These are phyloP conservation scores for Caenorhabditis sp. DNA, from an alignment of 2,888 invertebrate species.

Conservation along the genomic window DNA sequence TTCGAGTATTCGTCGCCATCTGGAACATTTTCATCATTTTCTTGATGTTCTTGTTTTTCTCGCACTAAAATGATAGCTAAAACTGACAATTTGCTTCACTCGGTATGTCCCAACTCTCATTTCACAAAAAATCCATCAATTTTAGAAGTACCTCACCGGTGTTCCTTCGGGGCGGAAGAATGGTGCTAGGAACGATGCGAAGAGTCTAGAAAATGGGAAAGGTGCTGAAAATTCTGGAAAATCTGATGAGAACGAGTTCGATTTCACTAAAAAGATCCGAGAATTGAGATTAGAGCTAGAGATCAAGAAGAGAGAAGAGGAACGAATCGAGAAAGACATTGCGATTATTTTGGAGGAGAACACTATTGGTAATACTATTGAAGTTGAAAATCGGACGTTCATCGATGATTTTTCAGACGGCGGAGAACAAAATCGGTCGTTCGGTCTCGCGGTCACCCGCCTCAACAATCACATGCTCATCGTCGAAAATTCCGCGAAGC, in stretches of 20 bases:
- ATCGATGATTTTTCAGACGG: constrained; percentile 69
- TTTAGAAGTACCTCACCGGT: constrained; percentile 36
- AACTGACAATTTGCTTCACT: no score
- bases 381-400: no score
- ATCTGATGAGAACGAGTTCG: constrained; percentile 4
- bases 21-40: constrained; percentile 85
- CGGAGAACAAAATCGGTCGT: constrained; percentile 73
- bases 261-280: constrained; percentile 64
- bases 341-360: constrained; percentile 67
- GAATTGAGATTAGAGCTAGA: constrained; percentile 75
- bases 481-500: constrained; percentile 89
- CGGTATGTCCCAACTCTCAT: no score
- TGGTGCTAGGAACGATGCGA: constrained; percentile 9
- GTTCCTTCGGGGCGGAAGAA: constrained; percentile 60
- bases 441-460: constrained; percentile 78
- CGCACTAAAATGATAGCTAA: no score
- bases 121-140: no score
- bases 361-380: constrained; percentile 68
- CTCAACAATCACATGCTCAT: constrained; percentile 76
- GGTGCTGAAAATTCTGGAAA: background rate
- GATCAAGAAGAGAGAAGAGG: constrained; percentile 71
- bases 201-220: background rate
- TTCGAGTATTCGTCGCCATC: constrained; percentile 84
- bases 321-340: constrained; percentile 75
- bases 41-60: constrained; percentile 84